These are phyloP conservation scores for Drepana falcataria DNA, from an alignment of 2,888 invertebrate genomes.

Conservation along the genomic window DNA sequence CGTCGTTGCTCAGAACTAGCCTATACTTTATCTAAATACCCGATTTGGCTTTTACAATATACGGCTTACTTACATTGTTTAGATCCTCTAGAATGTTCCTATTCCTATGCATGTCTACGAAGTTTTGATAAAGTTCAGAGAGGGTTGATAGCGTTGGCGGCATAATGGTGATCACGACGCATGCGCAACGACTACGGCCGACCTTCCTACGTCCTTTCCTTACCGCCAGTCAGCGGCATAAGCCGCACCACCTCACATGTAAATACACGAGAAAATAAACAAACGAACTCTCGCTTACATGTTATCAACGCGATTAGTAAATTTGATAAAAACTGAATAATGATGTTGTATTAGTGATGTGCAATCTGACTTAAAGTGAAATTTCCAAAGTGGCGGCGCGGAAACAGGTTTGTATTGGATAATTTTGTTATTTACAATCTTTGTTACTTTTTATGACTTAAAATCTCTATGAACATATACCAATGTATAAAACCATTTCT, in stretches of 20 bases:
- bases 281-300: constrained; percentile 39
- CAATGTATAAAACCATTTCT: too few relatives aligned
- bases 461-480: too few relatives aligned
- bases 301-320: constrained; percentile 20
- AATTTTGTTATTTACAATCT: not conserved
- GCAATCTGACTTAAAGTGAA: constrained; percentile 25
- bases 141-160: constrained; percentile 45
- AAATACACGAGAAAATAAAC: constrained; percentile 33
- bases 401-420: constrained; percentile 34
- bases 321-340: constrained; percentile 17
- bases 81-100: too few relatives aligned
- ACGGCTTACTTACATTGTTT: too few relatives aligned
- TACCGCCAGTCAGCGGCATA: constrained; percentile 51
- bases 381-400: constrained; percentile 19
- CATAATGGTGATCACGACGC: constrained; percentile 45
- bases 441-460: not conserved
- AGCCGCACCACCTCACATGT: constrained; percentile 66
- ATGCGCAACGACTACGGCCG: constrained; percentile 56
- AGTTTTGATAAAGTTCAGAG: constrained; percentile 24
- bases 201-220: constrained; percentile 70
- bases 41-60: too few relatives aligned
- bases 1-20: too few relatives aligned
- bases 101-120: too few relatives aligned
- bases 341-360: constrained; percentile 45
- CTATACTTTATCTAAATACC: too few relatives aligned